A percentile compares a stretch with the other conserved stretches of the same genome.
These are phyloP conservation scores for Ips nitidus DNA, from an alignment of 1,140 invertebrate genomes.

Conservation along the genomic window DNA sequence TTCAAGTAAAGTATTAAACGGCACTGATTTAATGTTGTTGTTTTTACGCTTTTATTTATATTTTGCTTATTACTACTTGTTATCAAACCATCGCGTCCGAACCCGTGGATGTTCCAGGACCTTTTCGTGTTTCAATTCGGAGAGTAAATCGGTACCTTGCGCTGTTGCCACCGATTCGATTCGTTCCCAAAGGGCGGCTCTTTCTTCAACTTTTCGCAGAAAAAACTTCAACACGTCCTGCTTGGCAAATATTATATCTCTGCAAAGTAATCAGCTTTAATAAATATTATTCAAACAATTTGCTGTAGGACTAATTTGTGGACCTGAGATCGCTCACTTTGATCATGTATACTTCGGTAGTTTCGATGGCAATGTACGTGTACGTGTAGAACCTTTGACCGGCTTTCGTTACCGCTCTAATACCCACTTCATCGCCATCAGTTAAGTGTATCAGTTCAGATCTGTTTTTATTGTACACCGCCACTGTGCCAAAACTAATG, in stretches of 20 bases:
- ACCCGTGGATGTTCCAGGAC: conserved; percentile 10
- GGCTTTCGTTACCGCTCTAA: not conserved
- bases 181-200: not conserved
- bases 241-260: conserved; percentile 10
- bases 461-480: conserved; percentile 39
- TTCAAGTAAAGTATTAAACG: no score
- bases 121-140: conserved; percentile 5
- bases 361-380: conserved; percentile 20
- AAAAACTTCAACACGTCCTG: conserved; percentile 11
- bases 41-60: no score
- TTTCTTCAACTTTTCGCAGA: conserved; percentile 1
- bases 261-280: not conserved
- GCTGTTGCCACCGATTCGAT: not conserved
- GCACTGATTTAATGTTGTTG: no score
- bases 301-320: not conserved
- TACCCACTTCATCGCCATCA: conserved; percentile 32
- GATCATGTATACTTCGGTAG: conserved; percentile 24
- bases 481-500: conserved; percentile 50
- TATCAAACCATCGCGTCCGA: conserved; percentile 7
- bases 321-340: not conserved
- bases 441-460: conserved; percentile 22
- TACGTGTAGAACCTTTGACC: not conserved
- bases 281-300: not conserved
- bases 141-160: conserved; percentile 9
- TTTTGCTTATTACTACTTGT: not conserved